Evolutionary conservation across 2,888 invertebrate genomes (phyloP), one percentile per base, ranked within the genome.

Genomic region (Mesochorus sp.): DNA sequence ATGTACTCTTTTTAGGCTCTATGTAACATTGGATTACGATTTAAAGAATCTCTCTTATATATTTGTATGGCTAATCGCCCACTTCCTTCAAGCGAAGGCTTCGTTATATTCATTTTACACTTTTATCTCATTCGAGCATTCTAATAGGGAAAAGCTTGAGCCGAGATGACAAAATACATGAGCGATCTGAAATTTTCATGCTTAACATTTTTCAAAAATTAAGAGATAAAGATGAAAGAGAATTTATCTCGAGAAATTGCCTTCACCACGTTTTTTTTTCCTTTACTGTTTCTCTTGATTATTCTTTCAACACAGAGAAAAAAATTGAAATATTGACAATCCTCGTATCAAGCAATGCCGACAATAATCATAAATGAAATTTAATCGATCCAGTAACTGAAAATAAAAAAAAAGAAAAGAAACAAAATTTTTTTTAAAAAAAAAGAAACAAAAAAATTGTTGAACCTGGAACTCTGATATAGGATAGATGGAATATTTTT

Each of bases 401-500:
- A 55, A 81, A 73, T 80, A 62, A 70, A 37, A 42, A 28, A 39
- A 49, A 71, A 62, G 37, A 39, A 70, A 80, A 78, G 80, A 72
- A 83, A 83, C 24, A 68, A 80, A 73, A 81, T 70, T n/a, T n/a
- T n/a, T n/a, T n/a, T n/a, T n/a, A n/a, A n/a, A n/a, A n/a, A 24
- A 28, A 28, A 81, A 74, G 80, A 81, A 28, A 44, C 31, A 59
- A 76, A 51, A 49, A 76, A 70, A 74, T 79, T 77, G 79, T 82
- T 79, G 64, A 80, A 66, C 51, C 55, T 80, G 76, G 62, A 80
- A 78, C 73, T n/a, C n/a, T 74, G 78, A 82, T 82, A 80, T 88
- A 88, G 83, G 83, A 89, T 87, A 88, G 82, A 88, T 80, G 79
- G 85, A 86, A 87, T 90, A 90, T 90, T 90, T 90, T 90, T 90